Conservation (phyloP, 1,140 invertebrate species). For the Myzus persicae region DNA sequence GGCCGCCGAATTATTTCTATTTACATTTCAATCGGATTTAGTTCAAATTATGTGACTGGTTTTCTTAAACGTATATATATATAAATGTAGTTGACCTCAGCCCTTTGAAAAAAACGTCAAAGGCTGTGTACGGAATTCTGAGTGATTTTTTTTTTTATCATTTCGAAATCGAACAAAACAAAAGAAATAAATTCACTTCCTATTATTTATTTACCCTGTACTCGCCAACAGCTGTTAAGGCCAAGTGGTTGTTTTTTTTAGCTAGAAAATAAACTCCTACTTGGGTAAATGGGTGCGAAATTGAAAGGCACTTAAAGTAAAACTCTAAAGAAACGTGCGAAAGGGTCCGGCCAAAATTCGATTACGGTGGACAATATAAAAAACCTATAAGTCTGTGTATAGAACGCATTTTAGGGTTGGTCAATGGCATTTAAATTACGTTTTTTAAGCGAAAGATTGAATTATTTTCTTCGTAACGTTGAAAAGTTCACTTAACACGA, state of each 20-base stretch:
- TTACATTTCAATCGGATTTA: constrained; percentile 55
- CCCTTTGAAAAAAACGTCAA: constrained; percentile 18
- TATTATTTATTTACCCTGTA: constrained; percentile 58
- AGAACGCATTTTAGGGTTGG: constrained; percentile 50
- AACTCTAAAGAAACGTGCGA: constrained; percentile 58
- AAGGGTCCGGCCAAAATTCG: constrained; percentile 57
- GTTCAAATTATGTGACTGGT: constrained; percentile 46
- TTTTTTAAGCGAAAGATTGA: constrained; percentile 49
- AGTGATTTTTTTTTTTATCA: constrained; percentile 50
- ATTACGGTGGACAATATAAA: constrained; percentile 57
- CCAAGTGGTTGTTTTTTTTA: constrained; percentile 49
- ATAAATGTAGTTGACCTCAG: neutral
- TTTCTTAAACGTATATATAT: neutral
- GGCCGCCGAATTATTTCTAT: constrained; percentile 57
- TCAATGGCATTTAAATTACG: constrained; percentile 58
- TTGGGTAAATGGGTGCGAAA: constrained; percentile 57
- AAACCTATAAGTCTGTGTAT: constrained; percentile 55
- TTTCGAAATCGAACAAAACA: constrained; percentile 15
- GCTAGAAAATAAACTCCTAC: constrained; percentile 52
- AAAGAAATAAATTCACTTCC: constrained; percentile 49
- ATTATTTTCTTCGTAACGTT: constrained; percentile 56
- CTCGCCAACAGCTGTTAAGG: constrained; percentile 57
- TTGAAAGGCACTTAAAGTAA: constrained; percentile 59
- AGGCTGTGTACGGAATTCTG: constrained; percentile 42
- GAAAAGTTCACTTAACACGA: constrained; percentile 38